A percentile compares a stretch with the other conserved stretches of the same genome.
These are phyloP conservation scores for Stegophylla sp. DNA, from an alignment of 2,888 invertebrate species.

Conservation along the genomic window DNA sequence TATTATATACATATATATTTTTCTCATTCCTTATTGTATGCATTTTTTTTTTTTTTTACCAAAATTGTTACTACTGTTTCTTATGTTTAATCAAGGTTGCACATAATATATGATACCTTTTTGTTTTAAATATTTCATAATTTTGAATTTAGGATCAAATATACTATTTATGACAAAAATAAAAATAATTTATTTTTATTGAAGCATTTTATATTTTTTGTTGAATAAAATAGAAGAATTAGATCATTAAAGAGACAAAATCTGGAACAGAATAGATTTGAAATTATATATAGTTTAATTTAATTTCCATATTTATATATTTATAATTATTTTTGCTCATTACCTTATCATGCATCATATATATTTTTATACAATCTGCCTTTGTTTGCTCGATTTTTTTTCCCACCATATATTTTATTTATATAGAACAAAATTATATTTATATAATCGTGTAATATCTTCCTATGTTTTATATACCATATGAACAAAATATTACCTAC, in stretches of 20 bases:
- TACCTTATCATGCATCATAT: slow-evolving; percentile 24
- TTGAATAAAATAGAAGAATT: neutral
- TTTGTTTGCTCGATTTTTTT: slow-evolving; percentile 47
- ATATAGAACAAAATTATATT: slow-evolving; percentile 39
- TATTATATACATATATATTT: slow-evolving; percentile 22
- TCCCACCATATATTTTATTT: slow-evolving; percentile 51
- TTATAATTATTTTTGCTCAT: slow-evolving; percentile 10
- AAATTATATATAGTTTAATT: neutral
- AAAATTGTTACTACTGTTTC: slow-evolving; percentile 14
- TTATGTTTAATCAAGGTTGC: slow-evolving; percentile 4
- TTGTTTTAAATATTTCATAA: slow-evolving; percentile 36
- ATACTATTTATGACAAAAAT: slow-evolving; percentile 1
- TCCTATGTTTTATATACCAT: slow-evolving; percentile 52
- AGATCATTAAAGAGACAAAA: neutral
- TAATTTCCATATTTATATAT: neutral
- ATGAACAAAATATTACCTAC: slow-evolving; percentile 56
- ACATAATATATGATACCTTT: slow-evolving; percentile 24
- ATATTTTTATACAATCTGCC: slow-evolving; percentile 49
- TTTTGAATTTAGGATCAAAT: slow-evolving; percentile 27
- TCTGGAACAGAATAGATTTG: neutral
- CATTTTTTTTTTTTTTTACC: slow-evolving; percentile 19
- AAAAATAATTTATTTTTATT: slow-evolving; percentile 15
- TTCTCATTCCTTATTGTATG: slow-evolving; percentile 35
- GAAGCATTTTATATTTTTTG: slow-evolving; percentile 19
- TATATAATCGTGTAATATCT: slow-evolving; percentile 40